A percentile compares a stretch with the other conserved stretches of the same genome.
Evolutionary conservation across 2,113 vertebrate species (phyloP).

Genomic region (Columba livia): DNA sequence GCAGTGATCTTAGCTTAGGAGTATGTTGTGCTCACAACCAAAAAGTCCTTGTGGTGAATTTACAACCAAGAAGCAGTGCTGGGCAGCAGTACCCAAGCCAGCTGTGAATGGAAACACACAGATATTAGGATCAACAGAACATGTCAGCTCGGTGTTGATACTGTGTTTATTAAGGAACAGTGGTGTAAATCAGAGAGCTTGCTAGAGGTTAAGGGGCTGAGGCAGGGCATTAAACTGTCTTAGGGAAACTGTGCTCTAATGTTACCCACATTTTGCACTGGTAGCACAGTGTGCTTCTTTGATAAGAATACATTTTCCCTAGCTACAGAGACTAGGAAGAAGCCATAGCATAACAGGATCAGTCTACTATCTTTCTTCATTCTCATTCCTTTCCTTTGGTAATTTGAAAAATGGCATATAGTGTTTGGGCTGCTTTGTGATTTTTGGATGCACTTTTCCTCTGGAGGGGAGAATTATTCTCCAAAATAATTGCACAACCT

Average conservation of each 20-base stretch:
- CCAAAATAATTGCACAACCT: not conserved
- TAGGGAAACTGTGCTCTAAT: not conserved
- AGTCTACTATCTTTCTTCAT: not conserved
- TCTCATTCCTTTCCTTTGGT: not conserved
- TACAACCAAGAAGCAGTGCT: not conserved
- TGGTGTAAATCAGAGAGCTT: not conserved
- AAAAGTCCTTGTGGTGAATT: not conserved
- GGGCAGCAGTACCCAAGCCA: not conserved
- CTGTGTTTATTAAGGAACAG: not conserved
- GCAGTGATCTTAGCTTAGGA: not conserved
- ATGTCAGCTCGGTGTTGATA: not conserved
- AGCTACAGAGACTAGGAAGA: not conserved
- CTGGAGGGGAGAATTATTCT: not conserved
- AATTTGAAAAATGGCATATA: not conserved
- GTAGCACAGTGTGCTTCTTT: not conserved
- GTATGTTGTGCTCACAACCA: not conserved
- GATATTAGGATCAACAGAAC: not conserved
- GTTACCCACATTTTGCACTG: not conserved
- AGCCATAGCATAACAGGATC: not conserved
- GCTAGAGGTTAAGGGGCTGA: not conserved
- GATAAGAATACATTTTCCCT: not conserved
- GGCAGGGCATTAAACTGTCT: not conserved
- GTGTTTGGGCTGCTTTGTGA: not conserved
- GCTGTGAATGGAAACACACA: not conserved
- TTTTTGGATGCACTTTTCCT: not conserved